A percentile compares a stretch with the other conserved stretches of the same genome.
phyloP scores from a whole-genome alignment of 2,797 vertebrate genomes.

The Momotus momota region DNA sequence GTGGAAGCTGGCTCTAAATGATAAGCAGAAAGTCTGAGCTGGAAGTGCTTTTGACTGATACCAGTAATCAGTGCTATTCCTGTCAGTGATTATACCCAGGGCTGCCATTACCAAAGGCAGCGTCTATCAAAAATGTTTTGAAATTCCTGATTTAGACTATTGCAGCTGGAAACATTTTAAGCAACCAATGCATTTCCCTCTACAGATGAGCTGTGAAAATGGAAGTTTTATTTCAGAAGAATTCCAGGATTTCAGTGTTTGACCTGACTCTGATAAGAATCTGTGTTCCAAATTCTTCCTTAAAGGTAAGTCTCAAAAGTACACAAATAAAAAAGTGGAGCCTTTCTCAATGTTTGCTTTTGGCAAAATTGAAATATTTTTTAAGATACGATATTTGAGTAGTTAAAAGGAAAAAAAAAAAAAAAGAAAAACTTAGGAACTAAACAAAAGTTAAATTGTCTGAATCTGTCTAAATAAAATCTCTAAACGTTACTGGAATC shows the following conservation, averaged over 20 bases:
- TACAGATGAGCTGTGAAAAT: neutral
- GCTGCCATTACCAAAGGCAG: slow-evolving; percentile 19
- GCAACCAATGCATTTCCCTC: slow-evolving; percentile 5
- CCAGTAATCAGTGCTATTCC: slow-evolving; percentile 55
- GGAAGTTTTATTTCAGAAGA: slow-evolving; percentile 3
- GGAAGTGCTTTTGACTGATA: slow-evolving; percentile 22
- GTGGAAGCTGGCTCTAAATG: neutral
- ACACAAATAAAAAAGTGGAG: neutral
- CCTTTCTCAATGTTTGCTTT: neutral
- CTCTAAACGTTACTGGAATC: neutral
- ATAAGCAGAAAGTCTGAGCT: slow-evolving; percentile 1
- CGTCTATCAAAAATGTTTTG: slow-evolving; percentile 40
- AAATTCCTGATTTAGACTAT: slow-evolving; percentile 35
- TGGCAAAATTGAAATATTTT: slow-evolving; percentile 13
- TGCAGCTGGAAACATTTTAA: slow-evolving; percentile 63
- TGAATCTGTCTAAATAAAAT: slow-evolving; percentile 7
- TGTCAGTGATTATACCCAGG: slow-evolving; percentile 43
- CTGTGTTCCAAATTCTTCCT: neutral
- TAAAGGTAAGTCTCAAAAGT: neutral
- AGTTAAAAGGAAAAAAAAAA: neutral
- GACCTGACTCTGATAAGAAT: neutral
- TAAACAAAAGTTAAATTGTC: neutral
- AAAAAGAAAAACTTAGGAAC: neutral
- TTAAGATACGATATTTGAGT: neutral
- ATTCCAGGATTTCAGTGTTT: neutral